Percentiles rank a stretch among this genome's conserved stretches.
Evolutionary conservation across 2,888 invertebrate genomes (phyloP).

Genomic region (Phymatocera aterrima): DNA sequence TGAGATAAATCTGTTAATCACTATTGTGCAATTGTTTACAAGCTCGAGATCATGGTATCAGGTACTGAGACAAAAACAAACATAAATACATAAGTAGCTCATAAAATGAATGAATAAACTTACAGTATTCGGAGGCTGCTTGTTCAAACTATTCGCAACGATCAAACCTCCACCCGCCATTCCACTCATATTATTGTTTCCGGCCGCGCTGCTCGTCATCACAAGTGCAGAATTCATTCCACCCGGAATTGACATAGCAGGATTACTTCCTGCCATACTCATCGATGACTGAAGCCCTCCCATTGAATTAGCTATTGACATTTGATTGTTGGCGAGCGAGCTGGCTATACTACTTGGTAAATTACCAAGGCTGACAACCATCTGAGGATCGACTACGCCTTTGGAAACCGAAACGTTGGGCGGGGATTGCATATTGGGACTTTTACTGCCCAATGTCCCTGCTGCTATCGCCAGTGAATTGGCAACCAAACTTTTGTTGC

Average conservation of each 20-base stretch:
- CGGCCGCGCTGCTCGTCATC: constrained; percentile 86
- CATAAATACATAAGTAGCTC: neutral
- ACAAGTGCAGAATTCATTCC: constrained; percentile 81
- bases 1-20: neutral
- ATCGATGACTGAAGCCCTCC: constrained; percentile 77
- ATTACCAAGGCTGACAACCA: constrained; percentile 78
- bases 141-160: constrained; percentile 85
- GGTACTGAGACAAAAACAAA: neutral
- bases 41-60: neutral
- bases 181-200: constrained; percentile 75
- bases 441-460: constrained; percentile 87
- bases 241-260: constrained; percentile 71
- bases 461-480: constrained; percentile 85
- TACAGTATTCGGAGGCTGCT: constrained; percentile 79
- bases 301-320: constrained; percentile 74
- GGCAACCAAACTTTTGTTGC: constrained; percentile 83
- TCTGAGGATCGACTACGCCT: constrained; percentile 78
- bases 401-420: constrained; percentile 88
- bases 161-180: constrained; percentile 86
- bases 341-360: constrained; percentile 78
- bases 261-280: constrained; percentile 77
- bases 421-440: constrained; percentile 90
- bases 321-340: constrained; percentile 73
- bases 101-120: constrained; percentile 30
- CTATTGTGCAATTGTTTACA: neutral